A percentile compares a stretch with the other conserved stretches of the same genome.
These are phyloP conservation scores for Nemoura dubitans DNA, from an alignment of 2,888 invertebrate genomes.

Conservation along the genomic window DNA sequence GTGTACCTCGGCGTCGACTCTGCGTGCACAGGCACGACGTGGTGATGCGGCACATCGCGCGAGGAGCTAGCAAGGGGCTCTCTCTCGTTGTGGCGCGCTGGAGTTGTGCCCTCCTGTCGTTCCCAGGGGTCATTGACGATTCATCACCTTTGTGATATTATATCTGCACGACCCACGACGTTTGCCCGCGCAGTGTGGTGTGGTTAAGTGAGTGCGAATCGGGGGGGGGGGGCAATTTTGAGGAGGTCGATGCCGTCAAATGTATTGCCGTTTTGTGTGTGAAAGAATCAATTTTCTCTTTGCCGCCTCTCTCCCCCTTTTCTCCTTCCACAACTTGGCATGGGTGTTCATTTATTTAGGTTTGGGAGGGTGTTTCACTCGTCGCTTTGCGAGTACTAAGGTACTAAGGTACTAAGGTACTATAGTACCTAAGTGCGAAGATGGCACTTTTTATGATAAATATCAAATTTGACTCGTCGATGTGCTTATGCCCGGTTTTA, in stretches of 20 bases:
- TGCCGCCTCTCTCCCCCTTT: no score
- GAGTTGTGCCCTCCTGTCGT: neutral
- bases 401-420: no score
- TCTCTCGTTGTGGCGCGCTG: neutral
- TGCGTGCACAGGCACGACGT: no score
- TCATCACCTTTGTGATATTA: slow-evolving; percentile 48
- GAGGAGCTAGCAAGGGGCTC: neutral
- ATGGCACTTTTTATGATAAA: no score
- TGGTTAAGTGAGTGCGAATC: neutral
- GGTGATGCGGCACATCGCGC: neutral
- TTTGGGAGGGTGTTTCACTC: no score
- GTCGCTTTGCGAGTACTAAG: no score
- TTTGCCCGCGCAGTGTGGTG: neutral
- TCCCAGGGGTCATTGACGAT: slow-evolving; percentile 47
- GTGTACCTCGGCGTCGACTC: no score
- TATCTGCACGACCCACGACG: neutral
- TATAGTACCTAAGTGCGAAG: no score
- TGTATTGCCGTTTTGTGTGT: neutral
- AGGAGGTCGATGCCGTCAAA: neutral
- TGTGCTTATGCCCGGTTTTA: no score
- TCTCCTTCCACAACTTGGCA: no score
- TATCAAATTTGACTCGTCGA: no score
- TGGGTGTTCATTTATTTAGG: no score
- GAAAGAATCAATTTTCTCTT: neutral
- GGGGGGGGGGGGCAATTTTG: neutral